Base-by-base conservation (phyloP, 2,113 vertebrate genomes). In the Hiodon alosoides region DNA sequence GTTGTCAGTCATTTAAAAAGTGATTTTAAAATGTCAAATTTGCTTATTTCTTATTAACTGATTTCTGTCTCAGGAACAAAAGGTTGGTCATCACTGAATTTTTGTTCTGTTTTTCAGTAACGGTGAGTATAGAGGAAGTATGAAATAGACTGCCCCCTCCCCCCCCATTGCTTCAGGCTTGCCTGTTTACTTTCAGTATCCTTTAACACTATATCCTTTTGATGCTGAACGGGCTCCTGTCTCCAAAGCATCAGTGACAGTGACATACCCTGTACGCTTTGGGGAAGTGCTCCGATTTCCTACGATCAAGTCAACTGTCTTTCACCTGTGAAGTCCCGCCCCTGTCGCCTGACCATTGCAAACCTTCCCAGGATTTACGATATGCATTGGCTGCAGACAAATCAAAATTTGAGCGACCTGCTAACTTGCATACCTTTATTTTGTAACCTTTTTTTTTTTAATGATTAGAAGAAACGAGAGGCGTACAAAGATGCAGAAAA, bases 51-150 rank as follows among this genome's bases (percentile, higher is more conserved):
- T 53, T 65, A 16, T 3, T 17, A 2, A 52, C 7, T 5, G 48
- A 60, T 51, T 73, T 53, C 31, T 31, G 31, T 31, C 31, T 31
- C 31, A 31, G 7, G 47, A 52, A n/a, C 6, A 9, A 13, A 46
- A 16, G 31, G 17, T 5, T 68, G 13, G 72, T 54, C 78, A 55
- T 17, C 74, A 9, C 69, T 79, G 70, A 77, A 76, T 71, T 72
- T 85, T 65, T 89, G 79, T 85, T 83, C 61, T 88, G 71, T 90
- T 89, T 91, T 91, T 85, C 91, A 90, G 89, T 86, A 80, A 86
- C 89, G 93, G 92, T 94, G 92, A 95, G 93, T 94, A 91, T 93
- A 92, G 87, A 86, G 87, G 90, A 90, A 84, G 84, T 90, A 90
- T 86, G 83, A 85, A 90, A 86, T 90, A 92, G 85, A 88, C 82